These are phyloP conservation scores for Dryococelus australis DNA, from an alignment of 2,888 invertebrate genomes.

Conservation along the genomic window DNA sequence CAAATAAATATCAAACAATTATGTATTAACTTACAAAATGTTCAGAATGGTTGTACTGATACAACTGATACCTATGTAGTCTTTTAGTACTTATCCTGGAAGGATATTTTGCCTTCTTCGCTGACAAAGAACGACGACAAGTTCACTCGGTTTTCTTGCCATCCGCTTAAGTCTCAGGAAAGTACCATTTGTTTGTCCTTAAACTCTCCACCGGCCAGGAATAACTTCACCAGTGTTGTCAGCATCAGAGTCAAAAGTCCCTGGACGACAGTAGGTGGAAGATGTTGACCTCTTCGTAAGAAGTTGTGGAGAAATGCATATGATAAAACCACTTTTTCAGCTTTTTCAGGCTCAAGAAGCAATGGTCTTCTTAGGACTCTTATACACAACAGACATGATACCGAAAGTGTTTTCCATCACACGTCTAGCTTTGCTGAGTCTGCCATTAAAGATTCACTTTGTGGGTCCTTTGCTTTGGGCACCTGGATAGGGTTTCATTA, in stretches of 20 bases:
- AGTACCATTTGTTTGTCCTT: background rate
- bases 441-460: background rate
- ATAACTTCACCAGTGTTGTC: background rate
- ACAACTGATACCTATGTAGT: background rate
- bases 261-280: background rate
- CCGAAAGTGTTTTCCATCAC: background rate
- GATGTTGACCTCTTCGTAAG: conserved; percentile 1
- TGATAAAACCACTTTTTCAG: background rate
- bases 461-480: background rate
- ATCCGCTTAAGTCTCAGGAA: background rate
- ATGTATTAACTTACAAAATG: too few relatives aligned
- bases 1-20: too few relatives aligned
- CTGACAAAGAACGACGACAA: background rate
- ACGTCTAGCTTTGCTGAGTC: too few relatives aligned
- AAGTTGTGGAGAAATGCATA: conserved; percentile 1
- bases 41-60: background rate
- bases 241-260: background rate
- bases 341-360: too few relatives aligned
- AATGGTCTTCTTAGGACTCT: too few relatives aligned
- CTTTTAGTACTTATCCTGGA: background rate
- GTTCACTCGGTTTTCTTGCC: too few relatives aligned
- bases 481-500: background rate
- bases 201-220: background rate
- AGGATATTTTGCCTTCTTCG: background rate
- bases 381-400: too few relatives aligned